Conservation (phyloP, 2,113 vertebrate species). For the Dipodomys spectabilis region DNA sequence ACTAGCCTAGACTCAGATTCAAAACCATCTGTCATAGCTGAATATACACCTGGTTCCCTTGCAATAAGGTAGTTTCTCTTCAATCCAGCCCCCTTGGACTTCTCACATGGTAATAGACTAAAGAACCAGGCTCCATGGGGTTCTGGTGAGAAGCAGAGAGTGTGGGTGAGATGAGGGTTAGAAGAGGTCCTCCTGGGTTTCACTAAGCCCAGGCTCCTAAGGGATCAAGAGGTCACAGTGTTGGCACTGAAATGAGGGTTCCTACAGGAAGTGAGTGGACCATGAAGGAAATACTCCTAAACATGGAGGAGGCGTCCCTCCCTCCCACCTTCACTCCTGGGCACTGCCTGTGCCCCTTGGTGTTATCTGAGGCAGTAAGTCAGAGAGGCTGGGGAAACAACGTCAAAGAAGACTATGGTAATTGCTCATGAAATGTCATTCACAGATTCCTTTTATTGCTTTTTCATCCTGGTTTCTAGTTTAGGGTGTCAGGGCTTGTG, state of each 20-base stretch:
- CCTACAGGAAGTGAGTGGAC: neutral
- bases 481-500: neutral
- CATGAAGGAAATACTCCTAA: neutral
- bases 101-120: neutral
- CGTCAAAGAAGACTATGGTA: neutral
- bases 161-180: neutral
- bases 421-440: neutral
- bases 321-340: neutral
- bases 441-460: neutral
- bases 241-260: neutral
- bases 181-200: neutral
- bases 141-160: neutral
- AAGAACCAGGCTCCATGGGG: neutral
- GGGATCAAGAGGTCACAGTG: neutral
- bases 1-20: neutral
- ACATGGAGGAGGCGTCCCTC: neutral
- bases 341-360: neutral
- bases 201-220: neutral
- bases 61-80: neutral
- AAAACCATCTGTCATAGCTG: neutral
- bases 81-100: neutral
- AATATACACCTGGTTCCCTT: neutral
- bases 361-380: neutral
- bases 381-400: neutral
- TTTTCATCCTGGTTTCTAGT: neutral